A percentile compares a stretch with the other conserved stretches of the same genome.
These are phyloP conservation scores for Saimiri boliviensis DNA, from an alignment of 2,113 vertebrate species.

Conservation along the genomic window DNA sequence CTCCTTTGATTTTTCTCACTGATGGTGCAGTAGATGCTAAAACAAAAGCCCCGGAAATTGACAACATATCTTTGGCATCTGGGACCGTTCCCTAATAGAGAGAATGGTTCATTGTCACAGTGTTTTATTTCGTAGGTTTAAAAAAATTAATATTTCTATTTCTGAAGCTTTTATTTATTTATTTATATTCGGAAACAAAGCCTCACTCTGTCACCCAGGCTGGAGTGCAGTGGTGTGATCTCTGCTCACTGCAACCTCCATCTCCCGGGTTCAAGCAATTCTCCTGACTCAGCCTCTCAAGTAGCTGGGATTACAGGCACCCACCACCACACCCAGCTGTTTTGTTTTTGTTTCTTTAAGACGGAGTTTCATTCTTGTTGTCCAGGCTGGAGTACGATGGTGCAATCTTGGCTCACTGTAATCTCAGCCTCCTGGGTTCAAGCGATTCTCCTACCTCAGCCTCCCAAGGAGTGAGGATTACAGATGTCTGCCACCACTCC, in stretches of 20 bases:
- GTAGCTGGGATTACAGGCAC: too few species aligned
- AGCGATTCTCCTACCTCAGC: neutral
- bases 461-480: neutral
- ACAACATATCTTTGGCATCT: accelerated
- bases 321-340: too few species aligned
- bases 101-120: accelerated
- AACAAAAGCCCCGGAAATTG: neutral
- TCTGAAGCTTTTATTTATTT: neutral
- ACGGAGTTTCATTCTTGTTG: neutral
- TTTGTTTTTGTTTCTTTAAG: neutral
- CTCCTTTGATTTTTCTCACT: neutral
- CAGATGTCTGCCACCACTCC: too few species aligned
- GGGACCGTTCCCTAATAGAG: neutral
- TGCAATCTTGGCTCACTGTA: neutral
- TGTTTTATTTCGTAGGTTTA: neutral
- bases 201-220: too few species aligned
- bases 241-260: too few species aligned
- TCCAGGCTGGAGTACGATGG: neutral
- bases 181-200: too few species aligned
- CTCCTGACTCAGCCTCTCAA: too few species aligned
- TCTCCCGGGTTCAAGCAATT: too few species aligned
- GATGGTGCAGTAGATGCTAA: accelerated
- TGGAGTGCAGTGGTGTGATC: too few species aligned
- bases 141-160: neutral
- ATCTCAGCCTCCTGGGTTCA: neutral